A percentile compares a stretch with the other conserved stretches of the same genome.
These are phyloP conservation scores for Arnoldichthys spilopterus DNA, from an alignment of 2,797 vertebrate species.

Conservation along the genomic window DNA sequence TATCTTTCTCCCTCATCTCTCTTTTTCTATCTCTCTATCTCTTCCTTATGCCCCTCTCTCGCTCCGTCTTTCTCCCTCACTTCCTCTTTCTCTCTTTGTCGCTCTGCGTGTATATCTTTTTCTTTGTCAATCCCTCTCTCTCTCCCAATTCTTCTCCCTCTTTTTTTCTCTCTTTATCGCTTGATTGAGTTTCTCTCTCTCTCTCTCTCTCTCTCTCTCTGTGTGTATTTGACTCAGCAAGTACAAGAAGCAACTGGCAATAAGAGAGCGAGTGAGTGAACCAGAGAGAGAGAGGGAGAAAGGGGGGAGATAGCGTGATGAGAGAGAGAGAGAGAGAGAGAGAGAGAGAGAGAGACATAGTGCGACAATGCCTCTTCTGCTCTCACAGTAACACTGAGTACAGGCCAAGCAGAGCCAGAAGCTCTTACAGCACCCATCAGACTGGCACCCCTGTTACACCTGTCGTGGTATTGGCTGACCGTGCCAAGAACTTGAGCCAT, in stretches of 20 bases:
- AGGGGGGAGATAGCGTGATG: background rate
- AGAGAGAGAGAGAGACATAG: background rate
- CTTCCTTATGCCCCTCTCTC: slow-evolving; percentile 7
- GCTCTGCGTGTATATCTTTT: too few species aligned
- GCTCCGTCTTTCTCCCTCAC: slow-evolving; percentile 6
- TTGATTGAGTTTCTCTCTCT: slow-evolving; percentile 8
- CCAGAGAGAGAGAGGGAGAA: background rate
- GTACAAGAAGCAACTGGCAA: slow-evolving; percentile 5
- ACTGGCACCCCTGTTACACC: background rate
- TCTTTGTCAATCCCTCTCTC: too few species aligned
- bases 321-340: background rate
- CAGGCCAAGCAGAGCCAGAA: background rate
- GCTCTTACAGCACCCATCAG: background rate
- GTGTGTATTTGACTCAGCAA: slow-evolving; percentile 31
- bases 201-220: background rate
- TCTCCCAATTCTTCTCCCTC: too few species aligned
- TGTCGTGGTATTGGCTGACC: background rate
- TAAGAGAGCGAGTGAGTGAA: background rate
- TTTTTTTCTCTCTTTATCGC: background rate
- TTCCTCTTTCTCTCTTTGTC: slow-evolving; percentile 6
- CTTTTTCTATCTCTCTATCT: too few species aligned
- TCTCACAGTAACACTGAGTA: background rate
- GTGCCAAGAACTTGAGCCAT: background rate
- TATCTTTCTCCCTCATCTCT: slow-evolving; percentile 1
- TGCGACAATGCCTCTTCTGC: background rate